phyloP scores from a whole-genome alignment of 2,888 invertebrate species.

The Brenthis ino region DNA sequence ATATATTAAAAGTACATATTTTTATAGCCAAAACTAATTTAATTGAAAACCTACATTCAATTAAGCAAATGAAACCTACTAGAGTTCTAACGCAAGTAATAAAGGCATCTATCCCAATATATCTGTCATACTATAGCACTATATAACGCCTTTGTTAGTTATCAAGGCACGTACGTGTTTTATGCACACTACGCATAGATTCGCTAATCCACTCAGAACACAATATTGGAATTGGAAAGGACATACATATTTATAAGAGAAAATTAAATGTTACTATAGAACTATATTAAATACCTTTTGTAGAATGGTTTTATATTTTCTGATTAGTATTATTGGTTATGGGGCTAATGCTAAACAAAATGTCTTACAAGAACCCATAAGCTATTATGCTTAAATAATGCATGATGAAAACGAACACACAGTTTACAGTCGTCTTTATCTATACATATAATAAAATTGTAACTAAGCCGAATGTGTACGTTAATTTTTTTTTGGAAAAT shows the following conservation, averaged over 20 bases:
- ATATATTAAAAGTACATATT: background rate
- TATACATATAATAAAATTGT: too few species aligned
- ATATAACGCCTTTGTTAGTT: conserved; percentile 46
- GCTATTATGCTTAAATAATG: too few species aligned
- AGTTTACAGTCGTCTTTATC: too few species aligned
- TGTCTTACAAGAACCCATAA: too few species aligned
- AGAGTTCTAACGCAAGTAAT: conserved; percentile 14
- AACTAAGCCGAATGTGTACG: too few species aligned
- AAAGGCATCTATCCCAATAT: conserved; percentile 38
- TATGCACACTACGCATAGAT: conserved; percentile 47
- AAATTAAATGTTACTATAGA: background rate
- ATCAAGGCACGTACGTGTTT: conserved; percentile 51
- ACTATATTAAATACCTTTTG: too few species aligned
- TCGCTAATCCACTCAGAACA: conserved; percentile 14
- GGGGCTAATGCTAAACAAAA: too few species aligned
- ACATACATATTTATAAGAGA: background rate
- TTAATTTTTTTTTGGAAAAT: too few species aligned
- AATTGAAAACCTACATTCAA: background rate
- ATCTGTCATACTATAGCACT: conserved; percentile 29
- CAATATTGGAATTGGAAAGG: conserved; percentile 1
- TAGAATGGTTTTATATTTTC: too few species aligned
- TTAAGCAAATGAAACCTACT: background rate
- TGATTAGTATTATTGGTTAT: too few species aligned
- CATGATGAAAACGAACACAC: too few species aligned
- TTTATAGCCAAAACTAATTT: background rate